Base-by-base conservation (phyloP, 2,888 invertebrate species). In the Troides oblongomaculatus region DNA sequence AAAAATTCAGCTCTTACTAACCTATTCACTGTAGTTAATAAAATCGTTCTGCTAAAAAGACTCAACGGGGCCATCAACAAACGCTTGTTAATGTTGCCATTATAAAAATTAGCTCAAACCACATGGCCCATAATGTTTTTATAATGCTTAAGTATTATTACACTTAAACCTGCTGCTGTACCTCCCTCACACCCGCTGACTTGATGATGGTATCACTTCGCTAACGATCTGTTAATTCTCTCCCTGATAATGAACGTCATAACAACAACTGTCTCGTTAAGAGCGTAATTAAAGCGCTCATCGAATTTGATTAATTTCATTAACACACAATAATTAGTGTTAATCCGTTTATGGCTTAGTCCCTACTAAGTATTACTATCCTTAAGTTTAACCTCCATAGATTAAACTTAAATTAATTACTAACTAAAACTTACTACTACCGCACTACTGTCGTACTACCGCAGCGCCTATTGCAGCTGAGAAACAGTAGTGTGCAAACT, bases 201-300 rank as follows among this genome's bases (percentile, higher is more conserved):
- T 75, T 79, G 84, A 84, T 81, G 84, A 81, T 76, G 74, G 78
- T 78, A 81, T 82, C 81, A 80, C 82, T 80, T 75, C 76, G 78
- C 78, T 79, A 84, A 84, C 78, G 80, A 79, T 74, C 75, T 77
- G 77, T 82, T 84, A 85, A 87, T 87, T 85, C 78, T 75, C 75
- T 72, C 21, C 21, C 73, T 79, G 80, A 83, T 84, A 85, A 87
- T 83, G 79, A 79, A 79, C 79, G 78, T 80, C 81, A 81, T 84
- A 81, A 85, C 84, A 85, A 84, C 84, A 74, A 72, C 69, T 73
- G 70, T 72, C 71, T 71, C 81, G 80, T 81, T 78, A 77, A 79
- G 78, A 72, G 74, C 72, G 74, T 74, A 72, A 73, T 80, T 82
- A 81, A 82, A 77, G 75, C 60, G 23, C 46, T 69, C 57, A 62